A percentile compares a stretch with the other conserved stretches of the same genome.
Conservation (phyloP, 1,140 invertebrate species). For the Zaprionus taronus region DNA sequence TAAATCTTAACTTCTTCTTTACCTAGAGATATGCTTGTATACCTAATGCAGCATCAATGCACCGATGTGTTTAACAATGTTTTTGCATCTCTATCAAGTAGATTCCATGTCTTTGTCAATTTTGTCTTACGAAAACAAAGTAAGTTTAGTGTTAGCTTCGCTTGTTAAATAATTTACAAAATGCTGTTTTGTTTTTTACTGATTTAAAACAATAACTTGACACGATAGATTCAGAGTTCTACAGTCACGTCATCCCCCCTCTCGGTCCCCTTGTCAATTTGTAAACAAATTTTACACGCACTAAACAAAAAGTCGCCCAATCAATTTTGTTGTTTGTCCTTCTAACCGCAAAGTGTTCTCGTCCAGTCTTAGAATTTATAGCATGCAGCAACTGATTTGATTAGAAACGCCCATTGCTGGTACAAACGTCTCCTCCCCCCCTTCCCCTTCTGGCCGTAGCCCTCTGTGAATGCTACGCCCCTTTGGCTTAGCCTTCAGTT, state of each 20-base stretch:
- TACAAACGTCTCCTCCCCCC: conserved; percentile 6
- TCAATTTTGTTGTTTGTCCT: conserved; percentile 59
- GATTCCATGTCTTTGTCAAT: too few species aligned
- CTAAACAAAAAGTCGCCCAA: conserved; percentile 50
- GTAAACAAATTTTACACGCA: conserved; percentile 59
- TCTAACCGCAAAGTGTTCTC: conserved; percentile 64
- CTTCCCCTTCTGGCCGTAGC: background rate
- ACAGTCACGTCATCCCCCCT: conserved; percentile 23
- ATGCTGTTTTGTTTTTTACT: background rate
- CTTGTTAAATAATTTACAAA: background rate
- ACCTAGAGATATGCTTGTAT: too few species aligned
- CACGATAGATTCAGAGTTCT: background rate
- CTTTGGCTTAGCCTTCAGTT: conserved; percentile 74
- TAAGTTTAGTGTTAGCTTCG: background rate
- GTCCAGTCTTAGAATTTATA: conserved; percentile 59
- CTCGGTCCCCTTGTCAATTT: conserved; percentile 40
- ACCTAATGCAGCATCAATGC: too few species aligned
- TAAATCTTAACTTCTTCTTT: too few species aligned
- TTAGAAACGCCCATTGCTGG: conserved; percentile 77
- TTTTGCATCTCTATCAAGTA: too few species aligned
- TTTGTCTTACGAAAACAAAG: background rate
- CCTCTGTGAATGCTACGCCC: conserved; percentile 40
- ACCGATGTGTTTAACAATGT: too few species aligned
- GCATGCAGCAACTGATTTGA: conserved; percentile 79
- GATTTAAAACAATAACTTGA: conserved; percentile 15